Evolutionary conservation across 2,113 vertebrate species (phyloP).

Genomic region (Serilophus lunatus): DNA sequence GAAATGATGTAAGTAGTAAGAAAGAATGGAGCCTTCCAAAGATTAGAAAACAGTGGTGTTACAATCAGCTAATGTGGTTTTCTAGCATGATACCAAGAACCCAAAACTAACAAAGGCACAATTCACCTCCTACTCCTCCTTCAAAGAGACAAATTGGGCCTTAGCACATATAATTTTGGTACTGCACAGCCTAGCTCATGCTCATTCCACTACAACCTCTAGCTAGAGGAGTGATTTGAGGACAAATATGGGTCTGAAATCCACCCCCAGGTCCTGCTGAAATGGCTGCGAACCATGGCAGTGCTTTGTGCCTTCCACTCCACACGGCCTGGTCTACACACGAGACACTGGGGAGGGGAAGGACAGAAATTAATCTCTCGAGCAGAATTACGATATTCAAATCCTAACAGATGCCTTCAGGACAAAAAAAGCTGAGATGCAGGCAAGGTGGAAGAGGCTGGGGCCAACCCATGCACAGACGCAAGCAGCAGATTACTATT

Average conservation of each 20-base stretch:
- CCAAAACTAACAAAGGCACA: background rate
- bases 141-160: background rate
- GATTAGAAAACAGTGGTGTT: background rate
- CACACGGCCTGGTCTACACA: background rate
- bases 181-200: background rate
- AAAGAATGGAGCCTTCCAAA: background rate
- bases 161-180: background rate
- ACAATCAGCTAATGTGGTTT: background rate
- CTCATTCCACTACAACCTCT: background rate
- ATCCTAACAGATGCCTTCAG: conserved; percentile 18
- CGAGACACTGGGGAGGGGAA: background rate
- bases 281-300: background rate
- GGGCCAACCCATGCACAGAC: background rate
- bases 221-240: background rate
- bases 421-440: background rate
- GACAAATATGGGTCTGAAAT: background rate
- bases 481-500: background rate
- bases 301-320: background rate
- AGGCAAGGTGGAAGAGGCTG: conserved; percentile 15
- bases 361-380: background rate
- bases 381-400: conserved; percentile 20
- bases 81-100: background rate
- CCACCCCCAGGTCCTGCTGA: background rate
- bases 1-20: background rate
- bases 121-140: background rate